Evolutionary conservation across 2,888 invertebrate genomes (phyloP).

Genomic region (Epirrita christyi): DNA sequence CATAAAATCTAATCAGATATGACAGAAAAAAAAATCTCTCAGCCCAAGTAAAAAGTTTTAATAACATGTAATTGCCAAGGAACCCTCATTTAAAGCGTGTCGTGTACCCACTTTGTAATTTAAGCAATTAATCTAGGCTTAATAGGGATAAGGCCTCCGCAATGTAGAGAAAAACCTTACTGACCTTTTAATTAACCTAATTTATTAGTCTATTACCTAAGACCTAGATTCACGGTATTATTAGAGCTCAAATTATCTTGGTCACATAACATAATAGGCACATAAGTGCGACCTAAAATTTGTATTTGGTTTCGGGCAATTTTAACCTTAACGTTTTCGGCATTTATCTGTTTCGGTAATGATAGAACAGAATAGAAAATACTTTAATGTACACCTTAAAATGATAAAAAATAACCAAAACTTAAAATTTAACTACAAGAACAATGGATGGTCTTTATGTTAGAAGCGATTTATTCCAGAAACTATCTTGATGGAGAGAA

Average conservation of each 20-base stretch:
- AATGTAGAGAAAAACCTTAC: constrained; percentile 24
- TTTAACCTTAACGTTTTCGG: too few relatives aligned
- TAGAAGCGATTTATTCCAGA: too few relatives aligned
- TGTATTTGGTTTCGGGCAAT: too few relatives aligned
- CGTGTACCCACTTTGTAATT: constrained; percentile 7
- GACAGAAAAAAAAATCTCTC: not conserved
- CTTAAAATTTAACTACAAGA: too few relatives aligned
- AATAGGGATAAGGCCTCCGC: constrained; percentile 15
- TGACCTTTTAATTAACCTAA: constrained; percentile 29
- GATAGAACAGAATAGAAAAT: too few relatives aligned
- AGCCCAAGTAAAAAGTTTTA: not conserved
- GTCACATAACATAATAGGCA: too few relatives aligned
- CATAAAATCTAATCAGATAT: too few relatives aligned
- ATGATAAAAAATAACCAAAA: not conserved
- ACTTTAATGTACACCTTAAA: too few relatives aligned
- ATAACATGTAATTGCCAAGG: not conserved
- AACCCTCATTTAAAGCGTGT: not conserved
- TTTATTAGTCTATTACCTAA: constrained; percentile 25
- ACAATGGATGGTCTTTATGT: too few relatives aligned
- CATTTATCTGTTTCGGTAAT: too few relatives aligned
- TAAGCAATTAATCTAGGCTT: constrained; percentile 20
- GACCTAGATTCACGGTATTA: constrained; percentile 18
- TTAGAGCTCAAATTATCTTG: constrained; percentile 16
- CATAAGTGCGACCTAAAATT: too few relatives aligned
- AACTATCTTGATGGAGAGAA: too few relatives aligned